Evolutionary conservation across 2,113 vertebrate genomes (phyloP), one percentile per base, ranked within the genome.

Genomic region (Bucco capensis): DNA sequence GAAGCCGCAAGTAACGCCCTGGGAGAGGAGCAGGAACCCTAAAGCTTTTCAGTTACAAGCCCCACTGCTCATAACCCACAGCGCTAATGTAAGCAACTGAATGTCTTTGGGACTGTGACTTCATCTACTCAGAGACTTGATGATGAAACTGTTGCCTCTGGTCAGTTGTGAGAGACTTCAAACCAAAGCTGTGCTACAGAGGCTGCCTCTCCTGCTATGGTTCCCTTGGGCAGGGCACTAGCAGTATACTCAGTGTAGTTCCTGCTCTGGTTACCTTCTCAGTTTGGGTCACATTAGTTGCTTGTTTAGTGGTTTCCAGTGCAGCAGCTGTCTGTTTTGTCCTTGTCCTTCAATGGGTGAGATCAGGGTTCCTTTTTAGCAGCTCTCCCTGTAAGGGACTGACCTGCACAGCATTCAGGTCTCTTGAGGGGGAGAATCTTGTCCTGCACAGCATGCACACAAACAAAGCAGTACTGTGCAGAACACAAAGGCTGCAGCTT

Each of bases 291-390:
- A 88, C 61, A 17, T 54, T 86, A 93, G 72, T 84, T 96, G 65
- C 83, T 94, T 94, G 66, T 94, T 90, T 75, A 86, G 90, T 93
- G 76, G 23, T 81, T 93, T 88, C 57, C 65, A 65, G 74, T 86
- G 37, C 53, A 81, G 76, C 88, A 75, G 69, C 61, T 74, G 58
- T 94, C 79, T 70, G 30, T 88, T 83, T 83, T 57, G 53, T 84
- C 57, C 37, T 78, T 47, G 79, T 77, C 49, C 69, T 89, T 47
- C 51, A 65, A 57, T 69, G 50, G 71, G 77, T 78, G 80, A 94
- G 77, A 61, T 86, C 83, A 62, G 83, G 77, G 77, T 69, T 86
- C 69, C 83, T 77, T 77, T 70, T 64, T 60, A 93, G 49, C 33
- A 19, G 16, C 66, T 84, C 40, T 90, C 51, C 35, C 19, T 65